phyloP scores from a whole-genome alignment of 1,140 invertebrate species.

The Grapholita molesta region DNA sequence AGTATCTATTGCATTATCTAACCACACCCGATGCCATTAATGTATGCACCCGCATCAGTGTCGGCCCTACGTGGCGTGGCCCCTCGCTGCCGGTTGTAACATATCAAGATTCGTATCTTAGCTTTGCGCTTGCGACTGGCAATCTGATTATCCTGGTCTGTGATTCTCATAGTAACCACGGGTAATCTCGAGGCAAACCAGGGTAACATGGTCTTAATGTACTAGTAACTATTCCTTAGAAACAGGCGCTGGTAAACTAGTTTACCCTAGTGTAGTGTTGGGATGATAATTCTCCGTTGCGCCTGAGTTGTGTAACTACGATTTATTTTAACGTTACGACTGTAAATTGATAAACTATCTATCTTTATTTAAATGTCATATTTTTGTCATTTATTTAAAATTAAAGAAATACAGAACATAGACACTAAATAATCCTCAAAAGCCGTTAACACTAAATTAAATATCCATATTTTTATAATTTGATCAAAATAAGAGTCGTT shows the following conservation, averaged over 20 bases:
- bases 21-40: neutral
- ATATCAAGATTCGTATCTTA: conserved; percentile 65
- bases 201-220: neutral
- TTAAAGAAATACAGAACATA: neutral
- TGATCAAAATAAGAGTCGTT: neutral
- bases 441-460: neutral
- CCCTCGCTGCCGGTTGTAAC: conserved; percentile 32
- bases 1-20: neutral
- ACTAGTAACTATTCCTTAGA: neutral
- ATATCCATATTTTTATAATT: neutral
- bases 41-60: neutral
- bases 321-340: neutral
- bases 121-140: conserved; percentile 43
- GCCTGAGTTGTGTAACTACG: neutral
- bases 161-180: neutral
- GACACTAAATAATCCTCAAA: neutral
- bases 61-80: neutral
- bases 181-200: neutral
- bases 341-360: neutral
- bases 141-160: neutral
- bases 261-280: neutral
- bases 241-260: neutral
- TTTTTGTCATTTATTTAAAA: neutral
- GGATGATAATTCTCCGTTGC: neutral
- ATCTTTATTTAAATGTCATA: too few relatives aligned